phyloP scores from a whole-genome alignment of 2,888 invertebrate genomes.

The Phyllotreta striolata region DNA sequence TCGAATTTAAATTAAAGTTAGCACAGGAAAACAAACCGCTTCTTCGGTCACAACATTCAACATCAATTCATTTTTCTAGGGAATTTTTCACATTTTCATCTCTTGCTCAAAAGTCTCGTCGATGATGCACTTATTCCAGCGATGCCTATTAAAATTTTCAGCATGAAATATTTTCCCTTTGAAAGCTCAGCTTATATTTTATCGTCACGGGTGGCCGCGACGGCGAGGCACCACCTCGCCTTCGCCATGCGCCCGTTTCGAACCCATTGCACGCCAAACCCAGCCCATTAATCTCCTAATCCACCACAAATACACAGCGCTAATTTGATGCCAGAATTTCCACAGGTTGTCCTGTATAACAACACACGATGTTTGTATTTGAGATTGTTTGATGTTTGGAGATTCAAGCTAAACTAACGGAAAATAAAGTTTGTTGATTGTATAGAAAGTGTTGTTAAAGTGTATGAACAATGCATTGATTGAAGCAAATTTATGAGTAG shows the following conservation, averaged over 20 bases:
- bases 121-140: slow-evolving; percentile 30
- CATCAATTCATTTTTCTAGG: slow-evolving; percentile 13
- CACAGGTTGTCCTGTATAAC: no score
- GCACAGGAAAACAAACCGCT: background rate
- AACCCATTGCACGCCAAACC: background rate
- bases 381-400: no score
- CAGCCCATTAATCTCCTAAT: background rate
- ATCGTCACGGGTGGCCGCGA: slow-evolving; percentile 38
- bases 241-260: background rate
- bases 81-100: slow-evolving; percentile 21
- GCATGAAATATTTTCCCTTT: slow-evolving; percentile 37
- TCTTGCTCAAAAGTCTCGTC: slow-evolving; percentile 19
- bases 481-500: no score
- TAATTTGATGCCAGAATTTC: no score
- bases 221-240: slow-evolving; percentile 32
- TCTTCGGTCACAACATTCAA: background rate
- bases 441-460: no score
- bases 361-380: no score
- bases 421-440: no score
- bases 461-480: no score
- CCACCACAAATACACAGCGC: no score
- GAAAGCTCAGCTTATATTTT: slow-evolving; percentile 35
- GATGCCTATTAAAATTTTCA: slow-evolving; percentile 40
- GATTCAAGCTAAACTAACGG: no score
- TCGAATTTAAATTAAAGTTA: slow-evolving; percentile 6